Evolutionary conservation across 2,797 vertebrate genomes (phyloP), one percentile per base, ranked within the genome.

Genomic region (Clamator glandarius): DNA sequence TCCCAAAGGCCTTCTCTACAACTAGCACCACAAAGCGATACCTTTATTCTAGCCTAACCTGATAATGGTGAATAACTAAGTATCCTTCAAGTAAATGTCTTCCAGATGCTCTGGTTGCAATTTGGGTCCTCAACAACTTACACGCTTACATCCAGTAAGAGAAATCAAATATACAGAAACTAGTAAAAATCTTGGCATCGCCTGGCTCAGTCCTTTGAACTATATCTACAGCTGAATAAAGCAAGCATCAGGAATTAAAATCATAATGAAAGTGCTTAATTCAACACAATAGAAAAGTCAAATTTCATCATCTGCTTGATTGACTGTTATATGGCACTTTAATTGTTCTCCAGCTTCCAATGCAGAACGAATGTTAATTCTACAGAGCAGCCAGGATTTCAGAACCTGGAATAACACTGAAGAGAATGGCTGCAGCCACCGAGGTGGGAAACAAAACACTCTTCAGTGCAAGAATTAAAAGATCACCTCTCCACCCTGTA

Each of bases 231-330:
- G 46, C 28, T 6, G 41, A 94, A 72, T 67, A 92, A 89, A 94
- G 55, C 41, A 81, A 90, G 77, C 54, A 94, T 62, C 51, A 61
- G 58, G 74, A 89, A 79, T 15, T 61, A 81, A 91, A 95, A 90
- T 48, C 39, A 62, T 70, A 87, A 83, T 50, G 33, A 33, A 94
- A 89, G 67, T 36, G 41, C 63, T 92, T 88, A 80, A 92, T 90
- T 92, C 70, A 55, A 82, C 91, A 93, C 41, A 92, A 91, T 36
- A 82, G 67, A 44, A 92, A 91, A 96, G 87, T 90, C 79, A 91
- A 33, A 94, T 95, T 93, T 83, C 87, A 76, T 95, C 84, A 89
- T 85, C 74, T 94, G 90, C 92, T 93, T 89, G 94, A 93, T 59
- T 88, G 90, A 91, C 73, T 93, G 73, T 74, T 94, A 59, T 16